Evolutionary conservation across 2,888 invertebrate species (phyloP).

Genomic region (Nemotelus pantherinus): DNA sequence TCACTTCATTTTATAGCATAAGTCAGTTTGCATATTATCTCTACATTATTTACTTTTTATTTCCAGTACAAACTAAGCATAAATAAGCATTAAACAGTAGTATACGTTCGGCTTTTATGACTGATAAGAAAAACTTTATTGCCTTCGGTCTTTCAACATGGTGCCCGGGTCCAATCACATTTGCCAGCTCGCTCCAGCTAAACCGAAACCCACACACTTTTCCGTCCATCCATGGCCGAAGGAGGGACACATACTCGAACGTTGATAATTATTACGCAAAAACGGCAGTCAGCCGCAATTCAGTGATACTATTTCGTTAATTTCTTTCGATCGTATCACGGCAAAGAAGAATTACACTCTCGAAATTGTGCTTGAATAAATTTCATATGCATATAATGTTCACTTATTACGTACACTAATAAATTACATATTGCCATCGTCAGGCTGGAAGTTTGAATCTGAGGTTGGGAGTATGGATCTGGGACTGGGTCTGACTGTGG

Average conservation of each 20-base stretch:
- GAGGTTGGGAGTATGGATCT: no score
- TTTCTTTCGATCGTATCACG: slow-evolving; percentile 18
- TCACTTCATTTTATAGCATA: slow-evolving; percentile 10
- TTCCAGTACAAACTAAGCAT: slow-evolving; percentile 9
- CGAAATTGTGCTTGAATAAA: slow-evolving; percentile 15
- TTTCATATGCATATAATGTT: neutral
- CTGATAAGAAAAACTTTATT: slow-evolving; percentile 25
- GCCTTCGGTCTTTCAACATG: neutral
- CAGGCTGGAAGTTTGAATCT: no score
- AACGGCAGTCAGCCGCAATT: neutral
- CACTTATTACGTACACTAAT: neutral
- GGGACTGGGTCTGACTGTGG: no score
- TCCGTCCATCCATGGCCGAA: neutral
- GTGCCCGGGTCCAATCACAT: no score
- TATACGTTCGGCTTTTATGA: neutral
- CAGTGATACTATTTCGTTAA: neutral
- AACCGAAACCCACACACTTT: no score
- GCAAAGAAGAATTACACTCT: slow-evolving; percentile 4
- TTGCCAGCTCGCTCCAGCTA: no score
- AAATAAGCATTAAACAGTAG: slow-evolving; percentile 27
- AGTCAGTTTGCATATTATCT: neutral
- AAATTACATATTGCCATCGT: no score
- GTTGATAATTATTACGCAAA: neutral
- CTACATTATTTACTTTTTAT: neutral
- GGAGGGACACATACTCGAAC: neutral